Percentiles rank a stretch among this genome's conserved stretches.
Evolutionary conservation across 2,888 invertebrate genomes (phyloP).

Genomic region (Phortica okadai): DNA sequence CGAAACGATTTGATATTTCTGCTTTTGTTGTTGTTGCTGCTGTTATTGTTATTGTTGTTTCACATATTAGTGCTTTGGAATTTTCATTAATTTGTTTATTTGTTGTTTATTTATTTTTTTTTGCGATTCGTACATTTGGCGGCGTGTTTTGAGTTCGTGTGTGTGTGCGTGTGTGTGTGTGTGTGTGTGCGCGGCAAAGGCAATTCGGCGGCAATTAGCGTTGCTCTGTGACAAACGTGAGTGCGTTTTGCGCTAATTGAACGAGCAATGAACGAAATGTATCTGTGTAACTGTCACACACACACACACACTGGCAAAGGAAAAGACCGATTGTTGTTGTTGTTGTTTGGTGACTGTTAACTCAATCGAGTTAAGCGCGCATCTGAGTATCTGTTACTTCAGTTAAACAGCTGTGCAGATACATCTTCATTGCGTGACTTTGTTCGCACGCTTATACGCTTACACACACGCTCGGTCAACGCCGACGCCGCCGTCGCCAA

Average conservation of each 20-base stretch:
- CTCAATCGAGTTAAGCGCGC: slow-evolving; percentile 15
- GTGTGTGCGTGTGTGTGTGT: slow-evolving; percentile 33
- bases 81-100: slow-evolving; percentile 69
- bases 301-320: background rate
- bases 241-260: slow-evolving; percentile 11
- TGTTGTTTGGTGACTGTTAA: slow-evolving; percentile 1
- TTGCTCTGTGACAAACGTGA: slow-evolving; percentile 36
- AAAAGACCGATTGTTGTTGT: background rate
- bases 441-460: slow-evolving; percentile 24
- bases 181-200: slow-evolving; percentile 25
- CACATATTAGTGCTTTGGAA: slow-evolving; percentile 54
- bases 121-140: slow-evolving; percentile 1
- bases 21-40: too few relatives aligned
- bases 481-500: slow-evolving; percentile 33
- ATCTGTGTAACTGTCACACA: background rate
- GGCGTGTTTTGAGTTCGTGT: slow-evolving; percentile 17
- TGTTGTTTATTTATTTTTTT: slow-evolving; percentile 20
- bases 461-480: background rate
- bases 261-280: slow-evolving; percentile 17
- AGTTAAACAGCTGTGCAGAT: background rate
- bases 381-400: background rate
- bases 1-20: background rate
- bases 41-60: background rate
- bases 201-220: slow-evolving; percentile 64
- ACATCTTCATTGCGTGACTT: slow-evolving; percentile 2